Conservation (phyloP, 2,888 invertebrate genomes). For the Euplexia lucipara region DNA sequence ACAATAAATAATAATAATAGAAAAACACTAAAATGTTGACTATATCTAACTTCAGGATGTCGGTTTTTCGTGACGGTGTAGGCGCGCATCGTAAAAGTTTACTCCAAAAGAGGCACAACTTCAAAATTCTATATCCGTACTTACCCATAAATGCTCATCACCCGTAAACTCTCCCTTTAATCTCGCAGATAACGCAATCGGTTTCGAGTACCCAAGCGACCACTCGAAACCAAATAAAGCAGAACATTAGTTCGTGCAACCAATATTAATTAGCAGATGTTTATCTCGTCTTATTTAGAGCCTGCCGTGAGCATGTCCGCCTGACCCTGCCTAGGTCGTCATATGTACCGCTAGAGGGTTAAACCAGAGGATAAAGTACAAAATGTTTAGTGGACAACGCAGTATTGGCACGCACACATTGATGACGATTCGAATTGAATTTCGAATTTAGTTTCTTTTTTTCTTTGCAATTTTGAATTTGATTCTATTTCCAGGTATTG, state of each 20-base stretch:
- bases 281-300: slow-evolving; percentile 70
- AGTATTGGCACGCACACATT: slow-evolving; percentile 9
- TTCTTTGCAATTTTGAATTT: too few relatives aligned
- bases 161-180: slow-evolving; percentile 30
- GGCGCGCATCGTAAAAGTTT: too few relatives aligned
- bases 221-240: slow-evolving; percentile 62
- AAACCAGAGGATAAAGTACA: slow-evolving; percentile 19
- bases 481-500: too few relatives aligned
- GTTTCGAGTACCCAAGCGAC: slow-evolving; percentile 42
- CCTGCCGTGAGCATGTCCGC: slow-evolving; percentile 62
- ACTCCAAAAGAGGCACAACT: too few relatives aligned
- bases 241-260: slow-evolving; percentile 67
- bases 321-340: slow-evolving; percentile 58
- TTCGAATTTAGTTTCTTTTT: not conserved
- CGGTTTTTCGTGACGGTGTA: too few relatives aligned
- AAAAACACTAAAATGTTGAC: too few relatives aligned
- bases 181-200: slow-evolving; percentile 52
- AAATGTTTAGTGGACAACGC: slow-evolving; percentile 2
- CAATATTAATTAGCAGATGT: slow-evolving; percentile 76
- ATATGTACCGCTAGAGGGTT: slow-evolving; percentile 55
- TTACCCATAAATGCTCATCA: slow-evolving; percentile 19
- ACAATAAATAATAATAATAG: too few relatives aligned
- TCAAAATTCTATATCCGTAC: not conserved
- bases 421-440: not conserved
- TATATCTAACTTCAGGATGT: too few relatives aligned